phyloP scores from a whole-genome alignment of 2,888 invertebrate genomes.

The Drosophila macrospina region DNA sequence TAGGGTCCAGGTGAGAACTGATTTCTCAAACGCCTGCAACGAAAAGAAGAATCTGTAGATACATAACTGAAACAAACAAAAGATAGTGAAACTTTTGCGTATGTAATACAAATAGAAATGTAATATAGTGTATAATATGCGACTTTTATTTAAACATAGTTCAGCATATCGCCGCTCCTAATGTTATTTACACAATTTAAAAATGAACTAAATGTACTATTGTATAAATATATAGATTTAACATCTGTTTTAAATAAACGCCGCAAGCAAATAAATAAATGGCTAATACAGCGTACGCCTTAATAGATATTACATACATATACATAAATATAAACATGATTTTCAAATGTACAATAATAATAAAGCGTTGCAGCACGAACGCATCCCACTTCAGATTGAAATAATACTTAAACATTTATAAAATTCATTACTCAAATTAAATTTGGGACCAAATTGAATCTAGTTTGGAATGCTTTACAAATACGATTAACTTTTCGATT shows the following conservation, averaged over 20 bases:
- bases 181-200: constrained; percentile 67
- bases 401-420: constrained; percentile 67
- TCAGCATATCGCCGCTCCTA: constrained; percentile 44
- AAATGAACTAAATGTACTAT: constrained; percentile 60
- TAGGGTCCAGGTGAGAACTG: neutral
- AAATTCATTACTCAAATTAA: constrained; percentile 48
- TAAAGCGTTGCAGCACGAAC: constrained; percentile 46
- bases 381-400: constrained; percentile 47
- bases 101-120: constrained; percentile 6
- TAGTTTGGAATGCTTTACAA: constrained; percentile 75
- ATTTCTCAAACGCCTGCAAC: neutral
- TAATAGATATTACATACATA: constrained; percentile 50
- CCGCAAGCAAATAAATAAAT: constrained; percentile 57
- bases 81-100: neutral
- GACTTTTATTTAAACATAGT: constrained; percentile 71
- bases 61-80: neutral
- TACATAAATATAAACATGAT: constrained; percentile 41
- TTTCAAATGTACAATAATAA: constrained; percentile 47
- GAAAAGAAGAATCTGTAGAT: neutral
- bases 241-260: constrained; percentile 34
- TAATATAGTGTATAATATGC: constrained; percentile 42
- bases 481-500: constrained; percentile 38
- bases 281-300: constrained; percentile 55
- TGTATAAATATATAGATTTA: constrained; percentile 33
- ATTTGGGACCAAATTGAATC: constrained; percentile 71